These are phyloP conservation scores for Australoheros scitulus DNA, from an alignment of 2,113 vertebrate genomes.

Conservation along the genomic window DNA sequence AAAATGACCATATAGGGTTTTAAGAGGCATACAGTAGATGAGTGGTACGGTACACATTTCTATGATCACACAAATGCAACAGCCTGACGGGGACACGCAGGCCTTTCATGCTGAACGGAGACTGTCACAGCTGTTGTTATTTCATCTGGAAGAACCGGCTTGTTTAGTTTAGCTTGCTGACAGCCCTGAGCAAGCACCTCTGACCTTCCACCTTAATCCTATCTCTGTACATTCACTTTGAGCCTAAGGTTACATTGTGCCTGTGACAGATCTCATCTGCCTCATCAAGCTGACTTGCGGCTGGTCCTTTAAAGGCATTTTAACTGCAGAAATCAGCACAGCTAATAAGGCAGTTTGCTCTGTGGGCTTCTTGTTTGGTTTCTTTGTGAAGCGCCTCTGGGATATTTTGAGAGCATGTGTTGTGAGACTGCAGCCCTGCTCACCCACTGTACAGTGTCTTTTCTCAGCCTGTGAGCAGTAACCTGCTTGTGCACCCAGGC, in stretches of 20 bases:
- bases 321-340: neutral
- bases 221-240: neutral
- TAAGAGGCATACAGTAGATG: neutral
- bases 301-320: slow-evolving; percentile 32
- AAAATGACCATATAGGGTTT: neutral
- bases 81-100: neutral
- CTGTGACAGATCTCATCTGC: neutral
- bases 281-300: slow-evolving; percentile 4
- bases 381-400: slow-evolving; percentile 30
- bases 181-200: neutral
- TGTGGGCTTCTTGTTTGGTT: slow-evolving; percentile 35
- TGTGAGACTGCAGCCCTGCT: slow-evolving; percentile 16
- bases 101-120: neutral
- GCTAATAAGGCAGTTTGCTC: slow-evolving; percentile 46
- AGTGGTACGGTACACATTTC: neutral
- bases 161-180: slow-evolving; percentile 5
- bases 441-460: neutral
- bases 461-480: slow-evolving; percentile 1
- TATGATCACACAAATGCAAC: neutral
- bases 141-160: neutral
- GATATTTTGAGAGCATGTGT: slow-evolving; percentile 1
- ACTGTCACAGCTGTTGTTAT: neutral
- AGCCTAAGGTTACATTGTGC: neutral
- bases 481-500: slow-evolving; percentile 23
- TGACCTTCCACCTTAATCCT: neutral